These are phyloP conservation scores for Centropristis striata DNA, from an alignment of 2,113 vertebrate species.

Conservation along the genomic window DNA sequence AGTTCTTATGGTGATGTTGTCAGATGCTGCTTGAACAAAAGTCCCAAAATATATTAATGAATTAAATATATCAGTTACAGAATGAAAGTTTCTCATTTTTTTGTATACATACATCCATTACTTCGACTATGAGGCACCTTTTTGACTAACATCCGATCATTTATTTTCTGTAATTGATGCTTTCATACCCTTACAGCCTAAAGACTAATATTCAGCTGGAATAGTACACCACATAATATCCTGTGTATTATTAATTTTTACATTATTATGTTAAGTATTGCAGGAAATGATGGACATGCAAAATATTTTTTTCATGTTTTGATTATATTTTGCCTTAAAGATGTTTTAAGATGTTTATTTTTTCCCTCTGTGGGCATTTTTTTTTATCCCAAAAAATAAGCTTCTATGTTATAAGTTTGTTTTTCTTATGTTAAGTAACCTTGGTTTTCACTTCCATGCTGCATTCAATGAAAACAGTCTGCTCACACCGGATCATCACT, in stretches of 20 bases:
- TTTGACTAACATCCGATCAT: neutral
- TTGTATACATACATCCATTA: neutral
- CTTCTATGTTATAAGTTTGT: neutral
- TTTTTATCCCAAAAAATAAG: neutral
- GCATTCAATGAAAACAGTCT: neutral
- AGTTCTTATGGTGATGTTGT: neutral
- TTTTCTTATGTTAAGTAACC: neutral
- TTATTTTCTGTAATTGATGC: neutral
- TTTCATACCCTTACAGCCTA: neutral
- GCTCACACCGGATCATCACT: neutral
- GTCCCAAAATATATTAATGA: neutral
- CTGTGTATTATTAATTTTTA: neutral
- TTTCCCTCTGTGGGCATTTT: neutral
- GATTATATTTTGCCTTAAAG: too few relatives aligned
- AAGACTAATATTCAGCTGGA: too few relatives aligned
- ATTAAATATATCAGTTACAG: neutral
- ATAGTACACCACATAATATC: too few relatives aligned
- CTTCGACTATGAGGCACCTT: neutral
- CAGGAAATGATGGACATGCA: neutral
- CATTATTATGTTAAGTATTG: neutral
- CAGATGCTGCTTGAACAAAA: neutral
- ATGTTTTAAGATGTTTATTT: neutral
- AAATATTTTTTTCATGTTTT: neutral
- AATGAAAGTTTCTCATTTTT: neutral
- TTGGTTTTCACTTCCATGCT: neutral